A percentile compares a stretch with the other conserved stretches of the same genome.
phyloP scores from a whole-genome alignment of 2,888 invertebrate species.

The Cantharis rufa region DNA sequence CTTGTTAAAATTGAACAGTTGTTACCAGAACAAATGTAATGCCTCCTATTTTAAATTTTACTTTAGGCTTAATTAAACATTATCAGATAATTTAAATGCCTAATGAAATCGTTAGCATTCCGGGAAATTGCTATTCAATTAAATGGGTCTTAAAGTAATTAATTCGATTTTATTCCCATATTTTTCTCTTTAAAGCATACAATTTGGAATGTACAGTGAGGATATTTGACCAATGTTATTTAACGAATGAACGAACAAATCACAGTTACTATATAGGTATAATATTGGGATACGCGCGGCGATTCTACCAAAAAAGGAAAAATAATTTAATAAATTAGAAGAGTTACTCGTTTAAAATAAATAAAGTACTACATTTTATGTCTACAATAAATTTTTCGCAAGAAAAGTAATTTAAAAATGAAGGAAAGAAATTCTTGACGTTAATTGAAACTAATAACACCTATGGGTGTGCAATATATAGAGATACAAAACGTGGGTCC shows the following conservation, averaged over 20 bases:
- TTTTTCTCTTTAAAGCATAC: no score
- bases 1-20: slow-evolving; percentile 20
- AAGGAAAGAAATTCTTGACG: not conserved
- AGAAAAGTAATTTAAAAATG: not conserved
- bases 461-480: not conserved
- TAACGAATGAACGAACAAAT: not conserved
- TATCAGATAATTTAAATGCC: not conserved
- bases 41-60: not conserved
- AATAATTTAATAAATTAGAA: not conserved
- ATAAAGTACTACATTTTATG: not conserved
- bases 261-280: no score
- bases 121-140: not conserved
- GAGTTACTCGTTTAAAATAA: not conserved
- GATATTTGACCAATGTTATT: not conserved
- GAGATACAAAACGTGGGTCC: not conserved
- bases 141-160: not conserved
- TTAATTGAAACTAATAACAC: not conserved
- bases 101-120: not conserved
- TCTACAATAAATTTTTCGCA: not conserved
- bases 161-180: not conserved
- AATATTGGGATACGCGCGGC: not conserved
- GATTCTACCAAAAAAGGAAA: not conserved
- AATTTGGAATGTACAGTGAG: no score
- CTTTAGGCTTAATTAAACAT: not conserved
- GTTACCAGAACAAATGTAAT: not conserved